Base-by-base conservation (phyloP, 2,113 vertebrate species). In the Sciurus niger region DNA sequence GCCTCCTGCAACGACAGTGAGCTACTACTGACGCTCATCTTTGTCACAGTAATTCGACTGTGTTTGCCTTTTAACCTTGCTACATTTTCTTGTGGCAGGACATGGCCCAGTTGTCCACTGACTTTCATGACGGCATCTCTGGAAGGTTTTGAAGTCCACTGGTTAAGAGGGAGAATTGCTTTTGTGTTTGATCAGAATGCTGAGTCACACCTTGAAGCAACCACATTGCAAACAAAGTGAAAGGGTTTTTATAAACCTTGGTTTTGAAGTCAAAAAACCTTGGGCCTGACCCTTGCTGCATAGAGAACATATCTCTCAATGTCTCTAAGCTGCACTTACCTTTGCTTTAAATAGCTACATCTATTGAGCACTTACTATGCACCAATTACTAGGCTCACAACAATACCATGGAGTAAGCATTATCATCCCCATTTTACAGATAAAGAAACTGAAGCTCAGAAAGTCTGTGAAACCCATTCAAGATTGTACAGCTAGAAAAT, bases 101-200 rank as follows among this genome's bases (percentile, higher is more conserved):
- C 30, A 51, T 80, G 72, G 48, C 28, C 76, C 72, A 24, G 8
- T 43, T 74, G 43, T 53, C 72, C 83, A 82, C 3, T 88, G 65
- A 60, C 80, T 97, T 97, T 73, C 73, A 17, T 25, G 68, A 93
- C 93, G 85, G 77, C 85, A 85, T 92, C 88, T 73, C 7, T 51
- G 51, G 89, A 96, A 93, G 70, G 89, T 91, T 96, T 87, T 92
- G 89, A 96, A 96, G 72, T 90, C 86, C 76, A 72, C 86, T 84
- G 67, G 73, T 76, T 96, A 86, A 86, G 78, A 96, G 46, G 68
- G 63, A 74, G 84, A 84, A 88, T 67, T 51, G 48, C 80, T 83
- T 89, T 93, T 73, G 40, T n/a, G 30, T 96, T 92, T 89, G 83
- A 84, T 94, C 78, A 37, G 89, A 68, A 92, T 43, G 93, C 96